Base-by-base conservation (phyloP, 2,113 vertebrate species). In the Leuciscus idus region DNA sequence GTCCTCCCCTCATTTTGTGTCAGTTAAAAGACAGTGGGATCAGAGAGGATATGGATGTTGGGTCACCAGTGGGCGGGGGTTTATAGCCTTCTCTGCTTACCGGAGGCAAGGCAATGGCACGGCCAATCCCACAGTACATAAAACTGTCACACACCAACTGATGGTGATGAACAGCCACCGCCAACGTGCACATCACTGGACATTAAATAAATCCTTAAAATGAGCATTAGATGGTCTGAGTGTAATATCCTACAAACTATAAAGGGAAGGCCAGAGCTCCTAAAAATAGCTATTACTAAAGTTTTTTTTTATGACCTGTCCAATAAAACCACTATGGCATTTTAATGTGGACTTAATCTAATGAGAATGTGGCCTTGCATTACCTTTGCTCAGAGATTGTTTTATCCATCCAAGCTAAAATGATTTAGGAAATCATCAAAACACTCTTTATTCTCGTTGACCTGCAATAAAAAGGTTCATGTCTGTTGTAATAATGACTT, bases 121-220 rank as follows among this genome's bases (percentile, higher is more conserved):
- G 72, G 88, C 74, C 28, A 76, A 91, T 91, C 87, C 81, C 84
- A 88, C 73, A 83, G 83, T 68, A 68, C 81, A 87, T 92, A 89
- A 90, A 92, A 66, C 87, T 92, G 90, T 91, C 91, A 81, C 46
- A 78, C 83, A 85, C 78, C 74, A 87, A 66, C 81, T 90, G 87
- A 88, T 81, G 64, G 21, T 89, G 88, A 91, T 88, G 73, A 87
- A 91, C 50, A 84, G 77, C 70, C 13, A 3, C 7, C 17, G 52
- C 62, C 86, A 73, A 85, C 81, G 75, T 88, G 74, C 64, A 64
- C 23, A 87, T 61, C 76, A 83, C 79, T 84, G 59, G 36, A 83
- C 50, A 23, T 33, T 33, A 75, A 70, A 89, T 81, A 76, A 26
- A 79, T 52, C 23, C 23, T 68, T 74, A 52, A 50, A 80, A 75